These are phyloP conservation scores for Morbakka virulenta DNA, from an alignment of 30 jellyfish, hydroid and myxozoan genomes.

Conservation along the genomic window DNA sequence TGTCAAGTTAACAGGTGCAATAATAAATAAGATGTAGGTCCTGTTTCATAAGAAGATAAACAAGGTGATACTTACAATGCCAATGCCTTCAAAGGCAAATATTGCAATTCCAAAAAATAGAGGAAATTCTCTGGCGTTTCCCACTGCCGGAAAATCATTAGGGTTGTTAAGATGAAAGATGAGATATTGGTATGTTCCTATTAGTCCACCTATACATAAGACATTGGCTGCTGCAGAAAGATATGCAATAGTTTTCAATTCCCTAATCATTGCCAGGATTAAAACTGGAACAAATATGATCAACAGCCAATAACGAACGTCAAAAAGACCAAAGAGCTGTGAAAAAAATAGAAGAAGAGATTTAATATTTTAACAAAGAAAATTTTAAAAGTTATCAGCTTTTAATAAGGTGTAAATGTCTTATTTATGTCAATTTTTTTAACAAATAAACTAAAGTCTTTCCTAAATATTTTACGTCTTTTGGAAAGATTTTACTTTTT, in stretches of 20 bases:
- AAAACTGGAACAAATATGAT: conserved; percentile 76
- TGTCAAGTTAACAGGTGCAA: too few species aligned
- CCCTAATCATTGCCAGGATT: conserved; percentile 62
- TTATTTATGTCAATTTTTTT: too few species aligned
- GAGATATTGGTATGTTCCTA: conserved; percentile 90
- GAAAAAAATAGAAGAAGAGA: not conserved
- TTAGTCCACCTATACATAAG: conserved; percentile 76
- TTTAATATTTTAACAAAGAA: not conserved
- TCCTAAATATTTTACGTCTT: too few species aligned
- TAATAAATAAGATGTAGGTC: too few species aligned
- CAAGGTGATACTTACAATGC: conserved; percentile 71
- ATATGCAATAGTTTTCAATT: conserved; percentile 80
- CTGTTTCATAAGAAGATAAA: too few species aligned
- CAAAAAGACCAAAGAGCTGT: conserved; percentile 90
- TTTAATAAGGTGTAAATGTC: not conserved
- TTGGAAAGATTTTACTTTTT: too few species aligned
- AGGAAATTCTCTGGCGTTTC: conserved; percentile 79
- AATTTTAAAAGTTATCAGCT: not conserved
- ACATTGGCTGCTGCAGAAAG: conserved; percentile 90
- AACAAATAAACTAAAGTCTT: too few species aligned
- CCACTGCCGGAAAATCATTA: conserved; percentile 75
- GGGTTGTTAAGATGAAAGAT: conserved; percentile 87
- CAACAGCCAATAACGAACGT: conserved; percentile 92
- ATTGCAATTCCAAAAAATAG: conserved; percentile 96
- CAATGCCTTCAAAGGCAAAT: conserved; percentile 99